Conservation (phyloP, 1,140 invertebrate genomes). For the Copidosoma floridanum region DNA sequence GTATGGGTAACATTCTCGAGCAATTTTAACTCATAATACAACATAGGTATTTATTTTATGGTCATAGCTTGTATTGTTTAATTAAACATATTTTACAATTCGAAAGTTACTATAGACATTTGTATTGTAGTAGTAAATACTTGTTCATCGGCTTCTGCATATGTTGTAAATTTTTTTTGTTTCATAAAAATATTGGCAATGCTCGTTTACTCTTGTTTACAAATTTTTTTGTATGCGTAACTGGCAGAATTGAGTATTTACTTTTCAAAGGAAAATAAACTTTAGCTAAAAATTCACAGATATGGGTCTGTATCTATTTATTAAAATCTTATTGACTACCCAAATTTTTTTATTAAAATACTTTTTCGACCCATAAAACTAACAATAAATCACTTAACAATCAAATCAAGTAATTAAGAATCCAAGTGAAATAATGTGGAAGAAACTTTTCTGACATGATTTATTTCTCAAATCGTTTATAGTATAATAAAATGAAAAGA, state of each 20-base stretch:
- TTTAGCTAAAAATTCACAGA: conserved; percentile 32
- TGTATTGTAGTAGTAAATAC: background rate
- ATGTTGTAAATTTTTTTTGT: background rate
- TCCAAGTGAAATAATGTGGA: too few relatives aligned
- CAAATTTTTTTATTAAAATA: too few relatives aligned
- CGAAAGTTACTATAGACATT: conserved; percentile 7
- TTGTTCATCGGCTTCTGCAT: background rate
- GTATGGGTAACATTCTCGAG: background rate
- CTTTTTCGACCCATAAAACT: too few relatives aligned
- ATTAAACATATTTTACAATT: background rate
- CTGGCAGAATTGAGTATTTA: conserved; percentile 35
- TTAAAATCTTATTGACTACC: background rate
- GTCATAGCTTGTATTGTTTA: conserved; percentile 12
- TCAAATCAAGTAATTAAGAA: too few relatives aligned
- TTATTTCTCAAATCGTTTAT: too few relatives aligned
- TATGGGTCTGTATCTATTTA: background rate
- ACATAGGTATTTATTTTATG: too few relatives aligned
- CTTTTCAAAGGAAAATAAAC: conserved; percentile 42
- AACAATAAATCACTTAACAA: too few relatives aligned
- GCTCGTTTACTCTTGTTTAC: conserved; percentile 10
- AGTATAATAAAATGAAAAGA: too few relatives aligned
- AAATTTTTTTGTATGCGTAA: conserved; percentile 38
- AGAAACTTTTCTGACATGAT: too few relatives aligned
- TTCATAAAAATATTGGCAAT: conserved; percentile 1
- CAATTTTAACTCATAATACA: too few relatives aligned